A percentile compares a stretch with the other conserved stretches of the same genome.
These are phyloP conservation scores for Heliconius congener DNA, from an alignment of 1,140 invertebrate genomes.

Conservation along the genomic window DNA sequence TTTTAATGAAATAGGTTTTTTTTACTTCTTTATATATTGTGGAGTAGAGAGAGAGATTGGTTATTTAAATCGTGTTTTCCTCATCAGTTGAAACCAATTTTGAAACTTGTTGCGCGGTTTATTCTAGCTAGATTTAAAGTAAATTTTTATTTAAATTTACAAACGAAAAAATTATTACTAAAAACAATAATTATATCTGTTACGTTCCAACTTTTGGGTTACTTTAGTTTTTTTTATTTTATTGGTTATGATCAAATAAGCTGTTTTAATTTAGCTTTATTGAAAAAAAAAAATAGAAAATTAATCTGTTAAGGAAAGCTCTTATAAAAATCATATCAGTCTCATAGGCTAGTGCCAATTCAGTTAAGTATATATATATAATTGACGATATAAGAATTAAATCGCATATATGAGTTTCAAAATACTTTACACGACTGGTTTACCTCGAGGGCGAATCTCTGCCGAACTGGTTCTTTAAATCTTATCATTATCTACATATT, in stretches of 20 bases:
- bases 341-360: too few species aligned
- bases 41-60: not conserved
- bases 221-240: too few species aligned
- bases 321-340: too few species aligned
- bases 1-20: not conserved
- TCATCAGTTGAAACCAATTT: not conserved
- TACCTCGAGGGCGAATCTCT: conserved; percentile 3
- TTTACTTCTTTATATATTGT: not conserved
- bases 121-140: too few species aligned
- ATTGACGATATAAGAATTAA: not conserved
- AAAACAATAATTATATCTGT: too few species aligned
- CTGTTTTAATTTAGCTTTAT: too few species aligned
- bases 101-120: not conserved
- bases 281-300: too few species aligned
- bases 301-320: too few species aligned
- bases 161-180: not conserved
- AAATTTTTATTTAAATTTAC: too few species aligned
- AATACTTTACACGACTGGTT: not conserved
- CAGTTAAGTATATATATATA: too few species aligned
- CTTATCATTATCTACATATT: not conserved
- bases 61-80: not conserved
- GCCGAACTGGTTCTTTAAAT: not conserved
- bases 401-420: not conserved
- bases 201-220: too few species aligned
- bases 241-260: too few species aligned